Evolutionary conservation across 2,113 vertebrate species (phyloP).

Genomic region (Cryptotis parvus): DNA sequence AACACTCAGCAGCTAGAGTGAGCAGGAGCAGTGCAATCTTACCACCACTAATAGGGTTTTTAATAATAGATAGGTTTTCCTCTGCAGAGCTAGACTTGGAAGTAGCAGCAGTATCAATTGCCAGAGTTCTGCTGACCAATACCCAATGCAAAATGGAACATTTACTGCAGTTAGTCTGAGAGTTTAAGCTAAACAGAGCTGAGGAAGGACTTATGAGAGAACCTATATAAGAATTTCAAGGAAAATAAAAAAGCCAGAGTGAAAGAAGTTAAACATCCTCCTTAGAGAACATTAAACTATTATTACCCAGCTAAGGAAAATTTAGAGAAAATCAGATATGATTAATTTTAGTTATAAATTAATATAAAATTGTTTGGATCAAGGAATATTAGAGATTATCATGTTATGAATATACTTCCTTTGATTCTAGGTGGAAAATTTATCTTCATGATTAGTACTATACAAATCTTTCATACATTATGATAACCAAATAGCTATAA

Average conservation of each 20-base stretch:
- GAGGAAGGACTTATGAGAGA: neutral
- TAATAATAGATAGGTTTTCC: conserved; percentile 87
- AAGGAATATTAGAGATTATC: neutral
- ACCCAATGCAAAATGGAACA: conserved; percentile 74
- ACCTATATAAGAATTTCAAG: neutral
- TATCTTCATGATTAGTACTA: neutral
- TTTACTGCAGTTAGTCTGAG: conserved; percentile 66
- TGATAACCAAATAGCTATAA: neutral
- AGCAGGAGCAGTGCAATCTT: conserved; percentile 82
- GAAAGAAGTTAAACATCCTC: neutral
- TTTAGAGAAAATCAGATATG: neutral
- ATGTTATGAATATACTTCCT: neutral
- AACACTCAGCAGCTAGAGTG: conserved; percentile 80
- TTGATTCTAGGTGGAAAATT: neutral
- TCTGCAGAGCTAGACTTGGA: conserved; percentile 70
- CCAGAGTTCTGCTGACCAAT: conserved; percentile 79
- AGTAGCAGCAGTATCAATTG: conserved; percentile 80
- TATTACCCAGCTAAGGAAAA: neutral
- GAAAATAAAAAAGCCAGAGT: neutral
- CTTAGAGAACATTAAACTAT: neutral
- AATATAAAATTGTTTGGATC: conserved; percentile 7
- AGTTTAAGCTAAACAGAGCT: neutral
- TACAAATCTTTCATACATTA: neutral
- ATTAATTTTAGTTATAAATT: neutral
- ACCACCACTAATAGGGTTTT: conserved; percentile 85